A percentile compares a stretch with the other conserved stretches of the same genome.
Evolutionary conservation across 2,888 invertebrate species (phyloP).

Genomic region (Pogonocherus hispidulus): DNA sequence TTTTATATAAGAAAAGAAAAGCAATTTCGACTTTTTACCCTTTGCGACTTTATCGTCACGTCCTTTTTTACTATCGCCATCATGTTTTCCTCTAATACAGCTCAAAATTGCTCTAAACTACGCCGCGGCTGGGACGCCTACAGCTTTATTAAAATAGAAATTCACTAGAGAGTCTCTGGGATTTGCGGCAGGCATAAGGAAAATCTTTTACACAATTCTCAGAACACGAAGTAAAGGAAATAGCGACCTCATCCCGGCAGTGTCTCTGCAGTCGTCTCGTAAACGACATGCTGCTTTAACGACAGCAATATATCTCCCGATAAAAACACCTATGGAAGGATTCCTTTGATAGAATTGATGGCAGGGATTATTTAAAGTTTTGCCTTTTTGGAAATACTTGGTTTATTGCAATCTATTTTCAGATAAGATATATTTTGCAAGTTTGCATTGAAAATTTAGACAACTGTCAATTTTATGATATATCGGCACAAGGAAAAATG

Average conservation of each 20-base stretch:
- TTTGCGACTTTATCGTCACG: too few species aligned
- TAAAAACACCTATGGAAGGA: neutral
- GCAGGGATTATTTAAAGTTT: too few species aligned
- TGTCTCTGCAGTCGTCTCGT: neutral
- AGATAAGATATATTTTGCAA: too few species aligned
- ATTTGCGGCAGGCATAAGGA: neutral
- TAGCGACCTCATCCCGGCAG: neutral
- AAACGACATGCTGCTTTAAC: constrained; percentile 12
- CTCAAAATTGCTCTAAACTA: neutral
- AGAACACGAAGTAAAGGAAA: neutral
- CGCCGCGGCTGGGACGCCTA: neutral
- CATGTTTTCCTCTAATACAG: neutral
- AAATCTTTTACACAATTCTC: neutral
- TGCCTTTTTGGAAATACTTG: too few species aligned
- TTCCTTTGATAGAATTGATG: neutral
- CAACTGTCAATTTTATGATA: too few species aligned
- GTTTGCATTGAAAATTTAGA: too few species aligned
- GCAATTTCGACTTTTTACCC: too few species aligned
- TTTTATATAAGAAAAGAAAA: too few species aligned
- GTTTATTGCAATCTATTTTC: too few species aligned
- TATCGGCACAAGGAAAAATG: too few species aligned
- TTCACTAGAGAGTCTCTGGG: neutral
- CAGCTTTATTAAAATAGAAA: neutral
- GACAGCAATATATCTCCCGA: constrained; percentile 9
- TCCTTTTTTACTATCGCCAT: neutral